Base-by-base conservation (phyloP, 2,797 vertebrate genomes). In the Sylvilagus floridanus region DNA sequence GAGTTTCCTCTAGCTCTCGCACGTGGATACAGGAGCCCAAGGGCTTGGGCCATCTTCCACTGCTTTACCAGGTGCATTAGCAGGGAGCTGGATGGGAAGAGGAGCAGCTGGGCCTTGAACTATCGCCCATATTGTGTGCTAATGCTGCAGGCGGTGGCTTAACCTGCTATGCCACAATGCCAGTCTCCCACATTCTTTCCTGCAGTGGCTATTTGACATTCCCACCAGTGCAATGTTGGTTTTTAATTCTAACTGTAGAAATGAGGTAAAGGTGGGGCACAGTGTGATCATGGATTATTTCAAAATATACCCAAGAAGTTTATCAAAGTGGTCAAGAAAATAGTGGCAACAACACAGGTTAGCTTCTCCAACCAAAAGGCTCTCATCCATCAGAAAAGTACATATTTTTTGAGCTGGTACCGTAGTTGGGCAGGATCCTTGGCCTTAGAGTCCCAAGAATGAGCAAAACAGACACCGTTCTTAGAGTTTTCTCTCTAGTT, bases 271-370 rank as follows among this genome's bases (percentile, higher is more conserved):
- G 69, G 75, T 75, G 47, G 22, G 42, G 42, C 10, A 2, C 54
- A n/a, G 35, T 5, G 54, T 84, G 35, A 11, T 85, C 19, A 32
- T 6, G 9, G 47, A 79, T 71, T 88, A 16, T 88, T 79, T 37
- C 69, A 60, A 93, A 84, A 50, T 50, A n/a, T 63, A 92, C 7
- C 42, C 73, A 91, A 57, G 73, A 42, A 88, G 21, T 69, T 84
- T 57, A 32, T 91, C 60, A 91, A 68, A 57, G 72, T 57, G 14
- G 79, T 19, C 79, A 19, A n/a, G 73, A 79, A 77, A 84, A n/a
- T 71, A 54, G 8, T 69, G 30, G 57, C 28, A 57, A 35, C 50
- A 75, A 92, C n/a, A 19, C 37, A 16, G 28, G 42, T 63, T 65
- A 68, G 52, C 22, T 54, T 83, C 17, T 93, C 50, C 28, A 72